Conservation (phyloP, 2,113 vertebrate genomes). For the Lycaon pictus region DNA sequence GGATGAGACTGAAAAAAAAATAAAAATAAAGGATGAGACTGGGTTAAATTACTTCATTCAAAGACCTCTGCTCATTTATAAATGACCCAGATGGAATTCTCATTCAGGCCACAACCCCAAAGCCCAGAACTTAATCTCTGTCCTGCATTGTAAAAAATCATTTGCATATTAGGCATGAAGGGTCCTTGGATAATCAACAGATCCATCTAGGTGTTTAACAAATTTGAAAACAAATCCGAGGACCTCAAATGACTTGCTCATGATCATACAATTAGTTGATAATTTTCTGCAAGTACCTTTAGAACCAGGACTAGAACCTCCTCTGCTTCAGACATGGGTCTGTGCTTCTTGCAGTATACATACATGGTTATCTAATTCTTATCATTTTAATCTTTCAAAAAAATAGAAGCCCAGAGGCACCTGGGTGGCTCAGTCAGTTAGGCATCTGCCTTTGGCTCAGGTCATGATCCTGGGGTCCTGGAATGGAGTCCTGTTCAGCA, state of each 20-base stretch:
- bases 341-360: background rate
- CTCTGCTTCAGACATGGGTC: background rate
- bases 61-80: background rate
- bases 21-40: background rate
- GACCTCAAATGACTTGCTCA: background rate
- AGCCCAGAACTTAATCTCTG: background rate
- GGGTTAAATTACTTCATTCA: background rate
- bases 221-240: background rate
- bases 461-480: no score
- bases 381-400: background rate
- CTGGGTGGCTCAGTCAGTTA: no score
- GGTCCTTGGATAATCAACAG: background rate
- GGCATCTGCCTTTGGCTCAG: no score
- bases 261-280: background rate
- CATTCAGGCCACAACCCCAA: background rate
- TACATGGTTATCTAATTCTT: background rate
- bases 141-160: background rate
- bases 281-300: background rate
- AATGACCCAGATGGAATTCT: background rate
- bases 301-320: background rate
- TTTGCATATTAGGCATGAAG: background rate
- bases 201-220: background rate
- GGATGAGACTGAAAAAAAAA: background rate
- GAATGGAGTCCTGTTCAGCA: no score
- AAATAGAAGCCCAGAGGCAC: background rate